A percentile compares a stretch with the other conserved stretches of the same genome.
Conservation (phyloP, 2,113 vertebrate genomes). For the Sisor rabdophorus region DNA sequence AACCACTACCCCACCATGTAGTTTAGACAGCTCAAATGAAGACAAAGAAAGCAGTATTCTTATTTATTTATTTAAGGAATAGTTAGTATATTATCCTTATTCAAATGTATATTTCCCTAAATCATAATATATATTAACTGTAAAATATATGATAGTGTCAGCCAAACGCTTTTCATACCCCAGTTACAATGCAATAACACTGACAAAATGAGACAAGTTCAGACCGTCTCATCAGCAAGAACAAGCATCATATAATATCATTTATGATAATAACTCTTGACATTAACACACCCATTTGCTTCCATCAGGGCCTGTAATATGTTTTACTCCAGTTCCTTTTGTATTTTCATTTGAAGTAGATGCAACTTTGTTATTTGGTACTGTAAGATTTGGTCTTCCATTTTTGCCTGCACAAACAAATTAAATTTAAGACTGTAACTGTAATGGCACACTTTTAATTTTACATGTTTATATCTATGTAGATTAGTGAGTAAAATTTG, state of each 20-base stretch:
- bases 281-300: conserved; percentile 85
- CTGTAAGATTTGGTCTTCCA: conserved; percentile 80
- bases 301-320: conserved; percentile 93
- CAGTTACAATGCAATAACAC: background rate
- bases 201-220: background rate
- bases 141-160: conserved; percentile 9
- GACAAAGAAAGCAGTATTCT: no score
- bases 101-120: conserved; percentile 11
- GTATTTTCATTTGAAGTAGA: conserved; percentile 63
- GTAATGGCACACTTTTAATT: background rate
- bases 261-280: conserved; percentile 4
- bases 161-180: conserved; percentile 6
- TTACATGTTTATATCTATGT: conserved; percentile 25
- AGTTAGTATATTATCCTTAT: no score
- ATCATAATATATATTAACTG: conserved; percentile 1
- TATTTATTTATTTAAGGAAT: no score
- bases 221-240: background rate
- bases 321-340: conserved; percentile 77
- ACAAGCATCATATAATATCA: background rate
- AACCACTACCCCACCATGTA: no score
- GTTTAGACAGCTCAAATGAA: no score
- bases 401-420: conserved; percentile 73
- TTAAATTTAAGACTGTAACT: background rate
- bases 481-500: background rate
- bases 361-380: conserved; percentile 72